A percentile compares a stretch with the other conserved stretches of the same genome.
Conservation (phyloP, 2,888 invertebrate genomes). For the Heliconius ismenius region DNA sequence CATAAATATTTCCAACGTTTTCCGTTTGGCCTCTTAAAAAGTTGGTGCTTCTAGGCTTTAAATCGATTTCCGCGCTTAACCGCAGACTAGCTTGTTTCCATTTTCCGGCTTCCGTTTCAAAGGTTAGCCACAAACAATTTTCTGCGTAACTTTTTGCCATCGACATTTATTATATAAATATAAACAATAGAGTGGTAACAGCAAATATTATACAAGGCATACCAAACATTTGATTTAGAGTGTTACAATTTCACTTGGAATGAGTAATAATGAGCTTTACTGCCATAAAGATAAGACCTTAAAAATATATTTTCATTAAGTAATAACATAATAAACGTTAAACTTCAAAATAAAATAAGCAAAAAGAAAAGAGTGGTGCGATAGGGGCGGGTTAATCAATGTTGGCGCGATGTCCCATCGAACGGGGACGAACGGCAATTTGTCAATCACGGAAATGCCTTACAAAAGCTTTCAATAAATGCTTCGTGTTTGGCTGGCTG, state of each 20-base stretch:
- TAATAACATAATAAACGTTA: neutral
- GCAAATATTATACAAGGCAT: too few species aligned
- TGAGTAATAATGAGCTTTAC: too few species aligned
- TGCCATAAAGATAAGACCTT: neutral
- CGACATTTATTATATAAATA: conserved; percentile 7
- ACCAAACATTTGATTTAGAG: too few species aligned
- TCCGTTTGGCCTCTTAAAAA: conserved; percentile 36
- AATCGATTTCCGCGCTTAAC: conserved; percentile 46
- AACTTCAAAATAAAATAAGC: conserved; percentile 14
- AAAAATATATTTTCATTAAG: neutral
- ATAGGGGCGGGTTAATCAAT: conserved; percentile 37
- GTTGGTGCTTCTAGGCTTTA: conserved; percentile 37
- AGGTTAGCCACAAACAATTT: conserved; percentile 40
- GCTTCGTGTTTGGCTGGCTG: conserved; percentile 33
- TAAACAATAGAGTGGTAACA: neutral
- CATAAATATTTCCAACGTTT: conserved; percentile 37
- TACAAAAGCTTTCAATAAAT: conserved; percentile 45
- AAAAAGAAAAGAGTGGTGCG: conserved; percentile 20
- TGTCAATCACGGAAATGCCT: conserved; percentile 64
- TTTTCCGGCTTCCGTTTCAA: conserved; percentile 43
- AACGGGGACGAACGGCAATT: conserved; percentile 69
- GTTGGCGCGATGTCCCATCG: conserved; percentile 58
- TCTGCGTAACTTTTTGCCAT: conserved; percentile 15
- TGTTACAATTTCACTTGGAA: too few species aligned
- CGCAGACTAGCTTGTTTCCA: conserved; percentile 46